phyloP scores from a whole-genome alignment of 1,140 invertebrate species.

The Spodoptera litura region DNA sequence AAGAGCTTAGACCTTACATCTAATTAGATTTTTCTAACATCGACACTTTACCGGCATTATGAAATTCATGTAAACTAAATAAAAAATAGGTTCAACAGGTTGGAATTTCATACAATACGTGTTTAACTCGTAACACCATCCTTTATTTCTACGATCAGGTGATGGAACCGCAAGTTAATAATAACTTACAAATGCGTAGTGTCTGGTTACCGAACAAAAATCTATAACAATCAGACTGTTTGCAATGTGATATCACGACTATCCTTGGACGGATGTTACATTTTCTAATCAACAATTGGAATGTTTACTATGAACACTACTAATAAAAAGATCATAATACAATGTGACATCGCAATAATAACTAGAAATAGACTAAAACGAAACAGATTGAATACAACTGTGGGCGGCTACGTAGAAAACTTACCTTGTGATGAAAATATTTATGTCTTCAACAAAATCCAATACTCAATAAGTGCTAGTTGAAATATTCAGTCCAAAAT shows the following conservation, averaged over 20 bases:
- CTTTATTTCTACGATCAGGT: constrained; percentile 30
- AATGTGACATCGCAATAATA: constrained; percentile 46
- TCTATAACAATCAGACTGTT: constrained; percentile 54
- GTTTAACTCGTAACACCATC: constrained; percentile 14
- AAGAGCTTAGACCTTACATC: not conserved
- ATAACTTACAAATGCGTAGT: constrained; percentile 78
- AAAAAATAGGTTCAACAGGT: constrained; percentile 16
- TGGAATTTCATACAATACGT: not conserved
- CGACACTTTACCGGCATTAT: not conserved
- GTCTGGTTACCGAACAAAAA: constrained; percentile 69
- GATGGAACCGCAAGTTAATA: constrained; percentile 72
- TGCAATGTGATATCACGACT: constrained; percentile 48
- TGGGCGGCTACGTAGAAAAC: constrained; percentile 71
- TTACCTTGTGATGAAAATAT: constrained; percentile 69
- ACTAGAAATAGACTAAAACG: constrained; percentile 57
- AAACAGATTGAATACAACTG: constrained; percentile 69
- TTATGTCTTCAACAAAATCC: constrained; percentile 39
- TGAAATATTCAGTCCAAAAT: constrained; percentile 54
- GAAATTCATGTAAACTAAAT: constrained; percentile 1
- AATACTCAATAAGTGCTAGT: constrained; percentile 37
- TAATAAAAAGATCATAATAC: constrained; percentile 39
- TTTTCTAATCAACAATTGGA: constrained; percentile 21
- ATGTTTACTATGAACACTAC: constrained; percentile 32
- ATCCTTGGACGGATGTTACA: constrained; percentile 26
- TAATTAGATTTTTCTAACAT: not conserved